Base-by-base conservation (phyloP, 2,888 invertebrate species). In the Dryobota labecula region DNA sequence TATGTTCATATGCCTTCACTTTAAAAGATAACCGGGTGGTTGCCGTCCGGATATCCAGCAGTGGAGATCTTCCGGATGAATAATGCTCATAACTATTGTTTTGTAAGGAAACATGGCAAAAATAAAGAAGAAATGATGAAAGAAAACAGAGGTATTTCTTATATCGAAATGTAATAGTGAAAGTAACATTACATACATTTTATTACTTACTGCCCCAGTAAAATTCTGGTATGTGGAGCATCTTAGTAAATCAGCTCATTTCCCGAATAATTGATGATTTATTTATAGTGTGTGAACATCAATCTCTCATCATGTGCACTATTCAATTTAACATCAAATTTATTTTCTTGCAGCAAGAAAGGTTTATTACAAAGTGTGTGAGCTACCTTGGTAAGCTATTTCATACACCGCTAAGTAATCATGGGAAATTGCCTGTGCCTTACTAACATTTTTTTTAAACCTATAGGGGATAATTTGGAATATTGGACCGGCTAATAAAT, bases 181-280 rank as follows among this genome's bases (percentile, higher is more conserved):
- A 76, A 76, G 77, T 71, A 77, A 27, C 4, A 20, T n/a, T 41
- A 51, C 30, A 36, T 41, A 51, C 30, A 36, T 38, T 71, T 76
- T 64, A 58, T 54, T 56, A 43, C 64, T 76, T 57, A 65, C 56
- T 61, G 76, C 54, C 72, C 76, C 65, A 71, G 78, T 77, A 57
- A 61, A 2, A 62, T 27, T 45, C 51, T 4, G 66, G 66, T 77
- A 72, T 72, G 74, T 65, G 43, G 20, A 43, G 38, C 62, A 24
- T 77, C 30, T 61, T 30, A 77, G 61, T 49, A 57, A 57, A 66
- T 45, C 54, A 51, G 41, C 41, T 24, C 53, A 27, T 38, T 72
- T 47, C 47, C 63, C 13, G 33, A 41, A 24, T 45, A 49, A 78
- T 77, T 49, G 43, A 67, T 77, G 73, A 36, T 53, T 58, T 24